Evolutionary conservation across 2,888 invertebrate species (phyloP).

Genomic region (Leucania comma): DNA sequence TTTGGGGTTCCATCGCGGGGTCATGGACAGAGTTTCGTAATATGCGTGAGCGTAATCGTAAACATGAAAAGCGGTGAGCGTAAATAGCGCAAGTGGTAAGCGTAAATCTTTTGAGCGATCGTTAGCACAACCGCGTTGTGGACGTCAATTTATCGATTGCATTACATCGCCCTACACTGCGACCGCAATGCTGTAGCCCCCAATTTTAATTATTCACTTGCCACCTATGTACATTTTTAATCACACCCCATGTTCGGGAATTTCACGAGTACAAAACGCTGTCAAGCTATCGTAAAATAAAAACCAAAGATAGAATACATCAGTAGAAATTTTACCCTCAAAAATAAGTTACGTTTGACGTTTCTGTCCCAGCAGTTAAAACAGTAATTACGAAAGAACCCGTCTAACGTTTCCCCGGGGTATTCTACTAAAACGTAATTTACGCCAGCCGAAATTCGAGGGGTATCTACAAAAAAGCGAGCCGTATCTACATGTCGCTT

Average conservation of each 20-base stretch:
- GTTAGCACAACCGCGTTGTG: conserved; percentile 81
- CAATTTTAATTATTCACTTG: conserved; percentile 78
- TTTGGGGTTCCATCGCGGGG: conserved; percentile 64
- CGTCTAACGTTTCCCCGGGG: conserved; percentile 89
- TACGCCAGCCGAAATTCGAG: conserved; percentile 86
- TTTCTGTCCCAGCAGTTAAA: conserved; percentile 88
- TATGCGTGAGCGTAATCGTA: conserved; percentile 83
- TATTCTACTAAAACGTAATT: conserved; percentile 89
- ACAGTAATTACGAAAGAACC: conserved; percentile 88
- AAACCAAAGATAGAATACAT: conserved; percentile 64
- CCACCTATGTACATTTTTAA: conserved; percentile 69
- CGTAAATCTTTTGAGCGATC: conserved; percentile 80
- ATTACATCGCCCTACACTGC: conserved; percentile 72
- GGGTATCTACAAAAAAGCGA: conserved; percentile 76
- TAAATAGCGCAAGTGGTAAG: conserved; percentile 77
- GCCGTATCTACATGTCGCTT: conserved; percentile 87
- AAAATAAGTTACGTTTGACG: conserved; percentile 87
- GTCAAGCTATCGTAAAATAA: conserved; percentile 33
- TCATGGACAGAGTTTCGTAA: conserved; percentile 75
- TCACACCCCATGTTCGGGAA: conserved; percentile 51
- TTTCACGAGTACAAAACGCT: conserved; percentile 37
- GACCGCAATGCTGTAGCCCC: conserved; percentile 71
- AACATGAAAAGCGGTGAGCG: conserved; percentile 79
- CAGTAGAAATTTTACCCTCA: conserved; percentile 77
- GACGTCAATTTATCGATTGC: conserved; percentile 83